Evolutionary conservation across 2,888 invertebrate genomes (phyloP).

Genomic region (Corbicula japonica): DNA sequence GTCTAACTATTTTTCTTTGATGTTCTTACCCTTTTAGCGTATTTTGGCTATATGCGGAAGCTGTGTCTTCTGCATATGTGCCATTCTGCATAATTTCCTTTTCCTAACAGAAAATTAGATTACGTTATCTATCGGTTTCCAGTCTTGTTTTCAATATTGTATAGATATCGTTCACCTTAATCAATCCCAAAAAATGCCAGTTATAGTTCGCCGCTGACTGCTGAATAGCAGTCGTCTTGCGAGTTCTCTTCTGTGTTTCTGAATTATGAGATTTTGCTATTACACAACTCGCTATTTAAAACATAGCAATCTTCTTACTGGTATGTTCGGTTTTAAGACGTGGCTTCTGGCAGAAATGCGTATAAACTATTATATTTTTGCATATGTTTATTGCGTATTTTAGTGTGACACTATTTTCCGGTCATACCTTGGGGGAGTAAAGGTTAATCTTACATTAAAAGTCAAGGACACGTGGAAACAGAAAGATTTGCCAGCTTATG

Average conservation of each 20-base stretch:
- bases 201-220: no score
- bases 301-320: background rate
- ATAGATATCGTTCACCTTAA: no score
- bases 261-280: background rate
- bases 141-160: no score
- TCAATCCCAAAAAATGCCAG: no score
- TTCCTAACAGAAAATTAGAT: no score
- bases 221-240: no score
- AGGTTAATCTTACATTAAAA: background rate
- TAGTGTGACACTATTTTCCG: background rate
- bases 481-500: constrained; percentile 30
- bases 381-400: background rate
- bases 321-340: background rate
- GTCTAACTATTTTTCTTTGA: no score
- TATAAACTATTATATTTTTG: background rate
- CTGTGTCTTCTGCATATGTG: no score
- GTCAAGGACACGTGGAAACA: constrained; percentile 26
- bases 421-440: constrained; percentile 12
- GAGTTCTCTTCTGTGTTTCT: background rate
- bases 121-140: no score
- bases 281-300: background rate
- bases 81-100: no score
- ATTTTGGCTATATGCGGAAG: no score
- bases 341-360: background rate
- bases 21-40: no score